Conservation (phyloP, 1,140 invertebrate species). For the Acromyrmex charruanus region DNA sequence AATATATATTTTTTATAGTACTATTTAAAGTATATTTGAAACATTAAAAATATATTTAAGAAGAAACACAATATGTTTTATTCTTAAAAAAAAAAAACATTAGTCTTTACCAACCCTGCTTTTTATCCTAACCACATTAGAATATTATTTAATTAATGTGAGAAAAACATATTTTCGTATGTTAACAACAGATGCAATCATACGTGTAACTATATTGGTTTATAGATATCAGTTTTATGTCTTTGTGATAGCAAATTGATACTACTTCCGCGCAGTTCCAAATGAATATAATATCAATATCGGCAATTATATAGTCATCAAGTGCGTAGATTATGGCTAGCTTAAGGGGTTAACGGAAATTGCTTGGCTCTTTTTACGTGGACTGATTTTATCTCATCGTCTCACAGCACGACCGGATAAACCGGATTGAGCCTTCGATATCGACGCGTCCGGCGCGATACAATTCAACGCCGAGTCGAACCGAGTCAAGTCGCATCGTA, state of each 20-base stretch:
- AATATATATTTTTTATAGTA: no score
- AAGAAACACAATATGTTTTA: no score
- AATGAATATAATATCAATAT: constrained; percentile 43
- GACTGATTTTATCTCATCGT: constrained; percentile 66
- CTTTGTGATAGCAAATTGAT: not conserved
- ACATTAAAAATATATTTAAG: no score
- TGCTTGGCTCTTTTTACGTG: constrained; percentile 44
- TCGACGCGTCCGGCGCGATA: constrained; percentile 50
- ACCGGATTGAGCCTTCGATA: constrained; percentile 73
- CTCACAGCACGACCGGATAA: constrained; percentile 65
- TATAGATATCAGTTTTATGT: not conserved
- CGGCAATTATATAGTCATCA: constrained; percentile 49
- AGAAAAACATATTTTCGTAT: not conserved
- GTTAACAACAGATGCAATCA: constrained; percentile 10
- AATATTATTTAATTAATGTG: not conserved
- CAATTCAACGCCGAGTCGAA: constrained; percentile 6
- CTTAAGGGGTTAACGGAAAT: constrained; percentile 57
- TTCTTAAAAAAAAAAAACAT: no score
- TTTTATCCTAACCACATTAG: not conserved
- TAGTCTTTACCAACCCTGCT: no score
- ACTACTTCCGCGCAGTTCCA: not conserved
- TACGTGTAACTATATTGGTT: not conserved
- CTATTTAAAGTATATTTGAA: no score
- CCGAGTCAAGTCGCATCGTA: not conserved
- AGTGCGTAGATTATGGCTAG: constrained; percentile 39